These are phyloP conservation scores for Toxotes lorentzi DNA, from an alignment of 2,797 vertebrate species.

Conservation along the genomic window DNA sequence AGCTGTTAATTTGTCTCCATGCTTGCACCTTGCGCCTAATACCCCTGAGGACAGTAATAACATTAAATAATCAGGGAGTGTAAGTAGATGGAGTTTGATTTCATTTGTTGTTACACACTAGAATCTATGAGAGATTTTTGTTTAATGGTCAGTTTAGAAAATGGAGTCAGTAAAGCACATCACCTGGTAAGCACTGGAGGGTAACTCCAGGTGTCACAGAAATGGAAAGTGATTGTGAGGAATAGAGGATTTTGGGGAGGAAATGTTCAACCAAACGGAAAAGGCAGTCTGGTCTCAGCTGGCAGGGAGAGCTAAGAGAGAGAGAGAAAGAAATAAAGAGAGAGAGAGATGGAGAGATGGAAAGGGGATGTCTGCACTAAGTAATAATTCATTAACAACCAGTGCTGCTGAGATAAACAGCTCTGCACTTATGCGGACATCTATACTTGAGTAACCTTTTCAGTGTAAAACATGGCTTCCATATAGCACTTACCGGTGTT, in stretches of 20 bases:
- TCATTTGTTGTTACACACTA: conserved; percentile 20
- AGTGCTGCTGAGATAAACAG: conserved; percentile 51
- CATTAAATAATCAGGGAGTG: conserved; percentile 26
- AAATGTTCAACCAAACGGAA: conserved; percentile 66
- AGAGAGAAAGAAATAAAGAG: conserved; percentile 3
- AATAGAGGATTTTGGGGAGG: conserved; percentile 66
- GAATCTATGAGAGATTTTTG: background rate
- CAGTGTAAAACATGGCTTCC: conserved; percentile 8
- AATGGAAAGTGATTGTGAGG: conserved; percentile 74
- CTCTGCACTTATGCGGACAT: conserved; percentile 36
- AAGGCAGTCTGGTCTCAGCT: conserved; percentile 51
- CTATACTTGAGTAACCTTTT: conserved; percentile 44
- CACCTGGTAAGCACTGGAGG: conserved; percentile 24
- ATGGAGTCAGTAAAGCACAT: conserved; percentile 47
- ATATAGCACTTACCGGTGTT: background rate
- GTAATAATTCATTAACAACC: conserved; percentile 54
- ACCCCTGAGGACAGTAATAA: background rate
- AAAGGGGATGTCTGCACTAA: conserved; percentile 24
- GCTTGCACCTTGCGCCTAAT: conserved; percentile 24
- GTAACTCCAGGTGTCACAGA: conserved; percentile 60
- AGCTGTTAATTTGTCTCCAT: conserved; percentile 40
- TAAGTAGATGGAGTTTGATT: background rate
- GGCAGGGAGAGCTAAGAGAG: conserved; percentile 23
- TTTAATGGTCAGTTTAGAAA: conserved; percentile 28
- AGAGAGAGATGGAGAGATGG: conserved; percentile 13